phyloP scores from a whole-genome alignment of 1,140 invertebrate genomes.

The Drosophila subobscura region DNA sequence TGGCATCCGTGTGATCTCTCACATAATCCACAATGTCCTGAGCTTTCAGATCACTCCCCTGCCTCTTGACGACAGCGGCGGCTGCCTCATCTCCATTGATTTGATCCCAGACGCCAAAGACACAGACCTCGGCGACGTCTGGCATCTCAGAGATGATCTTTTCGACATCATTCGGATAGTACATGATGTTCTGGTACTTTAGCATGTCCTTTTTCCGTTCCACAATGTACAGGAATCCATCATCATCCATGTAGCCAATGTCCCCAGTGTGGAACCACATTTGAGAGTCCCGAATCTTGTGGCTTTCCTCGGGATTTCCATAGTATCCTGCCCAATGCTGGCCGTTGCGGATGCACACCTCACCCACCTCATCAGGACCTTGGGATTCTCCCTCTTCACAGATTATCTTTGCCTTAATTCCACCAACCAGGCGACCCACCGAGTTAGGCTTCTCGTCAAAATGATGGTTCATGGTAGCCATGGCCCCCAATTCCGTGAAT shows the following conservation, averaged over 20 bases:
- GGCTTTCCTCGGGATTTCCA: conserved; percentile 50
- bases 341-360: conserved; percentile 51
- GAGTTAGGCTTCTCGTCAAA: conserved; percentile 67
- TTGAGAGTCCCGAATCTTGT: conserved; percentile 48
- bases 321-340: conserved; percentile 71
- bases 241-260: conserved; percentile 85
- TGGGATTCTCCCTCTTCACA: conserved; percentile 46
- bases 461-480: conserved; percentile 36
- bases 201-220: conserved; percentile 88
- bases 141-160: conserved; percentile 54
- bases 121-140: conserved; percentile 64
- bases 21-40: conserved; percentile 67
- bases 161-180: conserved; percentile 73
- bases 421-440: conserved; percentile 42
- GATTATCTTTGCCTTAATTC: conserved; percentile 74
- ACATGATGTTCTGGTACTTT: conserved; percentile 78
- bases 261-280: conserved; percentile 89
- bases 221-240: conserved; percentile 85
- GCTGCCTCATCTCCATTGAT: conserved; percentile 57
- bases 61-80: conserved; percentile 61
- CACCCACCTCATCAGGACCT: conserved; percentile 59
- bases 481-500: conserved; percentile 54
- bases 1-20: conserved; percentile 26
- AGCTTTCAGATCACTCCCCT: conserved; percentile 36
- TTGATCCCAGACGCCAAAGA: conserved; percentile 67